Conservation (phyloP, 2,113 vertebrate species). For the human (Homo sapiens) region GRCh38 chr2:85505001-85505500, state of each 20-base stretch:
- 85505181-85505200: neutral
- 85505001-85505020: neutral
- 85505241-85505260: neutral
- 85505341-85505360: too few relatives aligned
- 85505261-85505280: neutral
- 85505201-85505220: neutral
- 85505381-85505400: too few relatives aligned
- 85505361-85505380: too few relatives aligned
- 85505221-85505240: neutral
- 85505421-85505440: too few relatives aligned
- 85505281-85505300: neutral
- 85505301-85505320: neutral
- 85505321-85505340: neutral
- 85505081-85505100: neutral
- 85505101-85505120: neutral
- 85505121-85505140: slow-evolving; percentile 54
- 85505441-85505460: too few relatives aligned
- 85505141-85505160: slow-evolving; percentile 32
- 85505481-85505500: neutral
- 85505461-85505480: neutral
- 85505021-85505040: neutral
- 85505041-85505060: slow-evolving; percentile 29
- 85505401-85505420: too few relatives aligned
- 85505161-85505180: neutral
- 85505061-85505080: slow-evolving; percentile 2